phyloP scores from a whole-genome alignment of 2,888 invertebrate genomes.

The Drosophila gaucha region DNA sequence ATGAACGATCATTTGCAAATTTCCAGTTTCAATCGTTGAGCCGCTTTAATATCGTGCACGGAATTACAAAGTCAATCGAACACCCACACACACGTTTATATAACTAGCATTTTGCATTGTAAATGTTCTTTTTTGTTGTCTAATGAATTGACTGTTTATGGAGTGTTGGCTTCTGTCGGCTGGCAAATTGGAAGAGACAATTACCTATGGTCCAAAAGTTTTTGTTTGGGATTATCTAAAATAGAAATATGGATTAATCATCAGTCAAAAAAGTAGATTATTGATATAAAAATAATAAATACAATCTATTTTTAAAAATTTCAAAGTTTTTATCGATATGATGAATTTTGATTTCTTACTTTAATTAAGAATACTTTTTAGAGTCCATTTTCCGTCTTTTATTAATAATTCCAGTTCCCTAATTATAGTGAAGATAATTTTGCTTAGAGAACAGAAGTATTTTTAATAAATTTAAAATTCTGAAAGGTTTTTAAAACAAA shows the following conservation, averaged over 20 bases:
- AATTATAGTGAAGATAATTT: too few relatives aligned
- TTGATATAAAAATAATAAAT: too few relatives aligned
- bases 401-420: too few relatives aligned
- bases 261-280: not conserved
- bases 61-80: conserved; percentile 44
- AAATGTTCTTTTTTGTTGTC: conserved; percentile 22
- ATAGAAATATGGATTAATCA: not conserved
- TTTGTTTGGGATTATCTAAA: not conserved
- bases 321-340: too few relatives aligned
- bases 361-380: too few relatives aligned
- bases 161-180: conserved; percentile 12
- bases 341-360: too few relatives aligned
- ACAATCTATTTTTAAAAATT: too few relatives aligned
- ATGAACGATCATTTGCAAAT: conserved; percentile 65
- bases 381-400: too few relatives aligned
- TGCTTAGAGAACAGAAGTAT: too few relatives aligned
- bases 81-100: conserved; percentile 42
- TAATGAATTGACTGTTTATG: conserved; percentile 43
- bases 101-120: conserved; percentile 54
- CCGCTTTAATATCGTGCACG: conserved; percentile 43
- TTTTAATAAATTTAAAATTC: too few relatives aligned
- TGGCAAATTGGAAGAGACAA: not conserved
- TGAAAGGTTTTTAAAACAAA: too few relatives aligned
- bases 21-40: conserved; percentile 20
- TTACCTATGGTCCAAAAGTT: not conserved